Evolutionary conservation across 2,797 vertebrate genomes (phyloP).

Genomic region (Gephyroberyx darwinii): DNA sequence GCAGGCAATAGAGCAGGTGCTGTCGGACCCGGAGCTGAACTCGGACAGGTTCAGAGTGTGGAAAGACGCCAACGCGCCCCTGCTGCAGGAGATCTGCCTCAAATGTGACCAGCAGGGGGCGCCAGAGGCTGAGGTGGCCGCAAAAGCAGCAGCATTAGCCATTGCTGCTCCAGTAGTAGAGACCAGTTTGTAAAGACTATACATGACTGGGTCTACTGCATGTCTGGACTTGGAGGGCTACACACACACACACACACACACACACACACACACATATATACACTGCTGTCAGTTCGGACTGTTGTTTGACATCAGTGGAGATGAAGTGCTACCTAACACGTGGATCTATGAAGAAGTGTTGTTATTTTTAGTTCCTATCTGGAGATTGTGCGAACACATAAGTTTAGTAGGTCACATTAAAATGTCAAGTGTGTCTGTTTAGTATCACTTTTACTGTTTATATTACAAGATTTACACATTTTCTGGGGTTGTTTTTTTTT

Average conservation of each 20-base stretch:
- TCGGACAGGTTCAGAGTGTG: conserved; percentile 89
- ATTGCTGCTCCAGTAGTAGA: conserved; percentile 71
- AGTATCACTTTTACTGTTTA: conserved; percentile 65
- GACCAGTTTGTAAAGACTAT: conserved; percentile 76
- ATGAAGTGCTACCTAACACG: conserved; percentile 45
- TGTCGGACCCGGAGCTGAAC: conserved; percentile 85
- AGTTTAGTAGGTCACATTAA: conserved; percentile 42
- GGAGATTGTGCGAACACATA: conserved; percentile 17
- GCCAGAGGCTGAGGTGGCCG: conserved; percentile 46
- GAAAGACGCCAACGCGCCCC: conserved; percentile 88
- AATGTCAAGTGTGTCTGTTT: conserved; percentile 66
- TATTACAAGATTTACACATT: conserved; percentile 44
- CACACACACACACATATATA: conserved; percentile 17
- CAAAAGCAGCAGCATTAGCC: conserved; percentile 51
- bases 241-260: neutral
- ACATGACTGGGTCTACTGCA: neutral
- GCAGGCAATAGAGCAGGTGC: conserved; percentile 89
- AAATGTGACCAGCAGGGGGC: conserved; percentile 74
- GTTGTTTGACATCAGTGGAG: conserved; percentile 23
- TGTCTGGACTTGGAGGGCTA: conserved; percentile 32
- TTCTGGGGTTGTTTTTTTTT: conserved; percentile 17
- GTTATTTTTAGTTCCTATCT: conserved; percentile 18
- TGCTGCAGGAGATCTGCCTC: conserved; percentile 89
- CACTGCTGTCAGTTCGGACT: conserved; percentile 40
- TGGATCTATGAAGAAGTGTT: conserved; percentile 55